These are phyloP conservation scores for Zaprionus gabonicus DNA, from an alignment of 1,140 invertebrate species.

Conservation along the genomic window DNA sequence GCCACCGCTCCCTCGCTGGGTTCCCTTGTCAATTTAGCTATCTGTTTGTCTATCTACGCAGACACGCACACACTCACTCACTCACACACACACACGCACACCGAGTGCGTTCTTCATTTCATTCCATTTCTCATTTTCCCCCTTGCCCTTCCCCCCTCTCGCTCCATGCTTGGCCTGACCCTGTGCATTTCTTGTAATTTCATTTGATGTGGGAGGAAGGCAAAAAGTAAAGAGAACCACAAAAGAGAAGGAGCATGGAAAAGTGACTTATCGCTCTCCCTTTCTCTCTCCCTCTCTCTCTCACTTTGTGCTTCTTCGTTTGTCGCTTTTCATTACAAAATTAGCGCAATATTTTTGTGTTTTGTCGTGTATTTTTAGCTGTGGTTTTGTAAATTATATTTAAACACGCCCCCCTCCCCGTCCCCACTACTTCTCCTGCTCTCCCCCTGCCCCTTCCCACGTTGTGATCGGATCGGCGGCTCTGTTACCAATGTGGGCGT, in stretches of 20 bases:
- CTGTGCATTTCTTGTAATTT: conserved; percentile 59
- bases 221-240: conserved; percentile 3
- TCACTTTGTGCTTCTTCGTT: conserved; percentile 22
- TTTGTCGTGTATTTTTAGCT: conserved; percentile 74
- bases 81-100: not conserved
- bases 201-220: conserved; percentile 22
- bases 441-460: not conserved
- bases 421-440: no score
- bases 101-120: conserved; percentile 30
- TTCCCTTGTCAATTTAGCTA: conserved; percentile 68
- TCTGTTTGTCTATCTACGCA: conserved; percentile 55
- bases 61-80: not conserved
- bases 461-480: conserved; percentile 18
- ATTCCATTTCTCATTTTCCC: conserved; percentile 20
- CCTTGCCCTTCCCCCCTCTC: not conserved
- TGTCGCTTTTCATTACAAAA: conserved; percentile 67
- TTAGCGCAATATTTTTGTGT: conserved; percentile 68
- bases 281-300: conserved; percentile 2
- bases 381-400: conserved; percentile 79
- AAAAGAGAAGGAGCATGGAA: not conserved
- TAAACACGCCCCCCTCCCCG: conserved; percentile 53
- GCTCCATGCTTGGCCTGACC: conserved; percentile 42
- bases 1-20: no score
- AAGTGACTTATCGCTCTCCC: conserved; percentile 8
- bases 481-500: conserved; percentile 77